These are phyloP conservation scores for Polypterus senegalus DNA, from an alignment of 2,113 vertebrate genomes.

Conservation along the genomic window DNA sequence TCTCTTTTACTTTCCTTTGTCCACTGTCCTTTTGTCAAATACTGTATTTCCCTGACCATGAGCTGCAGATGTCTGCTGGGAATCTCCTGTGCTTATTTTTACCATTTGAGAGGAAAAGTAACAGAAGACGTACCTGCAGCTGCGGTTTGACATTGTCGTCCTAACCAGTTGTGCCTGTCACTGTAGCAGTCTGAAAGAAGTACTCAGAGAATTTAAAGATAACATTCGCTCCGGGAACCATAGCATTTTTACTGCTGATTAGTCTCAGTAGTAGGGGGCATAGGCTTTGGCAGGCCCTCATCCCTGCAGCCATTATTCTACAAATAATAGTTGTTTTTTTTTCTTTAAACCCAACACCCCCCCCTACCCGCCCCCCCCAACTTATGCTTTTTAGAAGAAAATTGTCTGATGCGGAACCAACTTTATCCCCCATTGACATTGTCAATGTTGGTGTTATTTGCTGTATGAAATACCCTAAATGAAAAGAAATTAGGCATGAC, in stretches of 20 bases:
- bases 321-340: conserved; percentile 41
- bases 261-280: conserved; percentile 30
- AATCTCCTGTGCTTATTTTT: conserved; percentile 17
- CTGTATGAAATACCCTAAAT: conserved; percentile 37
- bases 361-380: no score
- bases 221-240: conserved; percentile 24
- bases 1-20: neutral
- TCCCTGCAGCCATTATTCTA: conserved; percentile 36
- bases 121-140: conserved; percentile 17
- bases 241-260: conserved; percentile 42
- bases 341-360: conserved; percentile 17
- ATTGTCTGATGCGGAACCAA: conserved; percentile 25
- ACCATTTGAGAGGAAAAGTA: conserved; percentile 20
- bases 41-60: conserved; percentile 22
- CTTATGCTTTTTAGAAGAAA: conserved; percentile 22
- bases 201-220: conserved; percentile 15
- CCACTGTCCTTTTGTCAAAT: conserved; percentile 17
- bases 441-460: conserved; percentile 42
- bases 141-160: conserved; percentile 29
- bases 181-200: conserved; percentile 18
- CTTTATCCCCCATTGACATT: conserved; percentile 35
- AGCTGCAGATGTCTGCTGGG: conserved; percentile 14
- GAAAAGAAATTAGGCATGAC: conserved; percentile 49
- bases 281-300: conserved; percentile 31
- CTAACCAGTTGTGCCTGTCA: conserved; percentile 21